Conservation (phyloP, 2,888 invertebrate genomes). For the Lissocephala sabroskyi region DNA sequence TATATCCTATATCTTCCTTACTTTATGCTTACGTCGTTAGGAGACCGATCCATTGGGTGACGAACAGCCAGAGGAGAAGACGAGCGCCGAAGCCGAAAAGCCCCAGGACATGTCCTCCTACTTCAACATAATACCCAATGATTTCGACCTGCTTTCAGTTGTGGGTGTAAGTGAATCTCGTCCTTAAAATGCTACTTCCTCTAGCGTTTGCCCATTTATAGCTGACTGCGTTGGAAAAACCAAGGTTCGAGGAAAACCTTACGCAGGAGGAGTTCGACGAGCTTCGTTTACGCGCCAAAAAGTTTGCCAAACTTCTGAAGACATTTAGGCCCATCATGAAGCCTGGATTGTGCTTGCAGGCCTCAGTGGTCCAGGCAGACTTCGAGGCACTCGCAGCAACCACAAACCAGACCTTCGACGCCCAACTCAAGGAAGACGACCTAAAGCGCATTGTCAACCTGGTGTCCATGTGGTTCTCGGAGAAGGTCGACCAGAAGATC, state of each 20-base stretch:
- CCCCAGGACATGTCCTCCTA: too few species aligned
- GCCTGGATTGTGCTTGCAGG: too few species aligned
- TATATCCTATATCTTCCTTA: too few species aligned
- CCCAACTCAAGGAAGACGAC: constrained; percentile 15
- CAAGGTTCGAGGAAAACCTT: constrained; percentile 27
- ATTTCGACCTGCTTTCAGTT: too few species aligned
- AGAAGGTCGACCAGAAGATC: constrained; percentile 22
- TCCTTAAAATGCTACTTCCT: too few species aligned
- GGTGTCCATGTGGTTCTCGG: constrained; percentile 38
- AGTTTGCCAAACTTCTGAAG: constrained; percentile 29
- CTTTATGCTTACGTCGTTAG: too few species aligned
- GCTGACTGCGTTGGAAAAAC: constrained; percentile 34
- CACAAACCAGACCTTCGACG: neutral
- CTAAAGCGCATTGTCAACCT: constrained; percentile 48
- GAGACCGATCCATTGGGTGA: too few species aligned
- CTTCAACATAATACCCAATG: too few species aligned
- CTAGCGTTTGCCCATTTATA: too few species aligned
- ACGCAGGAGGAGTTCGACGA: constrained; percentile 23
- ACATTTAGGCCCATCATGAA: neutral
- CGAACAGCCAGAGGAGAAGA: too few species aligned
- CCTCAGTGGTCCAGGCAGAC: neutral
- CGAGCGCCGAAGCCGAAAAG: too few species aligned
- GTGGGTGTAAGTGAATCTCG: too few species aligned
- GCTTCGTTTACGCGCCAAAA: constrained; percentile 29
- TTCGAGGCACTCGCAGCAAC: neutral